These are phyloP conservation scores for Synanthedon vespiformis DNA, from an alignment of 2,888 invertebrate genomes.

Conservation along the genomic window DNA sequence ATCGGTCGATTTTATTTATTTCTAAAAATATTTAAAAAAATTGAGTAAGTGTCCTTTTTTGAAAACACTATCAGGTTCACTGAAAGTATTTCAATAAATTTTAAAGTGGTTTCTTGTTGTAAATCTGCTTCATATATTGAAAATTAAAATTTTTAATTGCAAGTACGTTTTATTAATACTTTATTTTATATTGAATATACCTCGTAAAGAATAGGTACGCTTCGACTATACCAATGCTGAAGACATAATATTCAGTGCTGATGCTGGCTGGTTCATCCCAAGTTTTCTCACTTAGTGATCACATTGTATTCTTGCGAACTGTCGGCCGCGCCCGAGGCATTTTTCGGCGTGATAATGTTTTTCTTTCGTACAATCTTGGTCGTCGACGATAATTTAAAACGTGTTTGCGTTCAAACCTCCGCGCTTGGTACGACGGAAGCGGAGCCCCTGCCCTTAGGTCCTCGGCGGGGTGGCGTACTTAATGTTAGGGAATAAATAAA, in stretches of 20 bases:
- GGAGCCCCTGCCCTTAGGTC: conserved; percentile 14
- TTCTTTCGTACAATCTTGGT: conserved; percentile 38
- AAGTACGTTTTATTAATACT: too few species aligned
- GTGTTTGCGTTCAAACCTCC: conserved; percentile 31
- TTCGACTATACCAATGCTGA: background rate
- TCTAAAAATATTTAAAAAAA: too few species aligned
- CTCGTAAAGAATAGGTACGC: too few species aligned
- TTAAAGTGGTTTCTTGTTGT: too few species aligned
- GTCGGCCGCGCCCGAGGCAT: conserved; percentile 11
- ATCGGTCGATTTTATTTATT: too few species aligned
- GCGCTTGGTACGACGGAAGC: conserved; percentile 16
- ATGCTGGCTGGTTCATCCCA: conserved; percentile 13
- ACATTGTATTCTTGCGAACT: conserved; percentile 26
- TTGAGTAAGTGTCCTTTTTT: too few species aligned
- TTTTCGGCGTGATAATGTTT: conserved; percentile 29
- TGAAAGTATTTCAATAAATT: too few species aligned
- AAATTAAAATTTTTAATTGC: too few species aligned
- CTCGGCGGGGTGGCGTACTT: conserved; percentile 9
- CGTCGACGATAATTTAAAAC: conserved; percentile 39
- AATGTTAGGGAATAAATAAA: conserved; percentile 30
- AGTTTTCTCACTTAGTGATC: conserved; percentile 34
- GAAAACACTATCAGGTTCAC: too few species aligned
- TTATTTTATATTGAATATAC: too few species aligned
- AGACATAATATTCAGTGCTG: background rate
- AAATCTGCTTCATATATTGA: too few species aligned